Evolutionary conservation across 2,797 vertebrate species (phyloP).

Genomic region (Scolopax rusticola): DNA sequence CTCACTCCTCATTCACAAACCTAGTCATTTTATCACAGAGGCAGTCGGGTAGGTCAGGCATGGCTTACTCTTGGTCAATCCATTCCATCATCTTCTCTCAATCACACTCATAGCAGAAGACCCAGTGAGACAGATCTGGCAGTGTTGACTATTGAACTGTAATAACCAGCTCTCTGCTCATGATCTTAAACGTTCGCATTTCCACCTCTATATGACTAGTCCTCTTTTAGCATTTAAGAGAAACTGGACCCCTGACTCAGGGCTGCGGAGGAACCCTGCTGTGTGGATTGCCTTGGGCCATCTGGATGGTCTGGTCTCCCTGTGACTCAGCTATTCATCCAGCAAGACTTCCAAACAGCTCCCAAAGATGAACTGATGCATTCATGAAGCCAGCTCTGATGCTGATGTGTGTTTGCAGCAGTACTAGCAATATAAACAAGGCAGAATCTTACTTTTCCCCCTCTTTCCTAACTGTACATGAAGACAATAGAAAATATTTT

Average conservation of each 20-base stretch:
- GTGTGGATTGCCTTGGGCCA: neutral
- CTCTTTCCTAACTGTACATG: neutral
- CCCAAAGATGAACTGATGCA: accelerated
- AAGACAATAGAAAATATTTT: neutral
- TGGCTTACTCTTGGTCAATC: neutral
- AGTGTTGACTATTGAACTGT: neutral
- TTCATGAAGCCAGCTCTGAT: neutral
- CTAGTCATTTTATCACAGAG: neutral
- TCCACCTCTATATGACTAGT: neutral
- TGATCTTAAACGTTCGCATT: neutral
- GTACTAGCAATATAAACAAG: neutral
- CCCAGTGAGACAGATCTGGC: neutral
- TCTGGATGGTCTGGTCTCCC: neutral
- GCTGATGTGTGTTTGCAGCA: neutral
- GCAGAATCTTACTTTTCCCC: neutral
- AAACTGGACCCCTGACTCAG: neutral
- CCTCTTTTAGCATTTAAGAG: neutral
- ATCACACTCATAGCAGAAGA: neutral
- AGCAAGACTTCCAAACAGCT: neutral
- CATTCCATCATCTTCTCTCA: neutral
- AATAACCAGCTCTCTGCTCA: neutral
- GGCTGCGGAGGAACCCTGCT: neutral
- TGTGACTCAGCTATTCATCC: neutral
- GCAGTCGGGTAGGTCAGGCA: neutral
- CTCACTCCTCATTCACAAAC: neutral